Evolutionary conservation across 1,140 invertebrate genomes (phyloP), one percentile per base, ranked within the genome.

Genomic region (Bilobella aurantiaca): DNA sequence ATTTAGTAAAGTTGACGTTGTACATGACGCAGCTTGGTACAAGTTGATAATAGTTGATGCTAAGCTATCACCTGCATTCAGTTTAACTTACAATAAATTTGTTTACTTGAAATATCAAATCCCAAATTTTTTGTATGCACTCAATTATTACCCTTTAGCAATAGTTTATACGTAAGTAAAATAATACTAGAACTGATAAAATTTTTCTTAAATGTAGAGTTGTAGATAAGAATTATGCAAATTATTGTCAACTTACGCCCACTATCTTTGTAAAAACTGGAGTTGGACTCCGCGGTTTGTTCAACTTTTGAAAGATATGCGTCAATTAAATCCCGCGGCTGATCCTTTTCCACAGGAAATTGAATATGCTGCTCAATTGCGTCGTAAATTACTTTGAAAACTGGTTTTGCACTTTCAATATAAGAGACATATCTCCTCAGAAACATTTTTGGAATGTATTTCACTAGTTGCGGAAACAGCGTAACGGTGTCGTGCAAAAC

Each of bases 1-100:
- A 8, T 29, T 47, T 3, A 66, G 34, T 3, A 76, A 76, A 47
- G 73, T 76, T 16, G 77, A 69, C 8, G 79, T 81, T 8, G 80
- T 82, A 49, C 80, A 79, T 32, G 74, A 72, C 25, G 73, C 73
- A 25, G 62, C 66, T 3, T 29, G n/a, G 32, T 64, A 65, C 14
- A 62, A 62, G 28, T 62, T 34, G 8, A 3, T 28, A 3, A 62
- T 8, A 27, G 46, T 34, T n/a, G 14, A 8, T 42, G n/a, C 34
- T 3, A 34, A 28, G 3, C 3, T 23, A 5, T 62, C 8, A 42
- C 12, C 59, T 59, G 58, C 12, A 53, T 18, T 12, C n/a, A 42
- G n/a, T 12, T n/a, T 42, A n/a, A n/a, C n/a, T n/a, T n/a, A n/a
- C n/a, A n/a, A n/a, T n/a, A 42, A n/a, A 8, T 12, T n/a, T n/a